Evolutionary conservation across 2,113 vertebrate species (phyloP), one percentile per base, ranked within the genome.

Genomic region (Felis chaus): DNA sequence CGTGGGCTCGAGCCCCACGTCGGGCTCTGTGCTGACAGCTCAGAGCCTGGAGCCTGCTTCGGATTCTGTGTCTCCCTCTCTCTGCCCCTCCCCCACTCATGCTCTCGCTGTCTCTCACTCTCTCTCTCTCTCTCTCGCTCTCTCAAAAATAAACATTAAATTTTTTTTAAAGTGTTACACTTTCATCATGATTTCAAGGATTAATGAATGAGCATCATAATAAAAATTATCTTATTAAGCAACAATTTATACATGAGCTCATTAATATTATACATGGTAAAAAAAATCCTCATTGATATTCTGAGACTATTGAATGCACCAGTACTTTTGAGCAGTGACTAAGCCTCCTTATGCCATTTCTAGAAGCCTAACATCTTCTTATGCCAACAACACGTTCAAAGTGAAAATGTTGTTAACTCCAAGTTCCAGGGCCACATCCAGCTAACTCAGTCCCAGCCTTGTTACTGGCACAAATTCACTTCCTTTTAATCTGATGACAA

Each of bases 131-230:
- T 61, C 19, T 61, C 21, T 61, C 57, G 8, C 7, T 57, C 19
- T 23, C 21, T 23, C 57, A 23, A 23, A 61, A 61, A 23, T 25
- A 61, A 61, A 19, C 57, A 61, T 12, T 50, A 50, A 50, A 14
- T 61, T 61, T 55, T 55, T 57, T 57, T 21, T 57, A 2, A 23
- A 61, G 57, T 61, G 21, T 61, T 61, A 61, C 21, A 61, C 12
- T 69, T 45, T 45, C 45, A 88, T 65, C 61, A 45, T 65, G 45
- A 89, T 68, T 11, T 2, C 23, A 36, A 68, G 66, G 48, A 74
- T 66, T 50, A 89, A 66, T 65, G 71, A 92, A 92, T 74, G 31
- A 65, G 4, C 21, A 96, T 18, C 45, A 23, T 36, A 82, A 89
- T 63, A 89, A 88, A 89, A 29, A 16, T 57, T 82, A 27, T 61